Base-by-base conservation (phyloP, 2,888 invertebrate species). In the Pheosia gnoma region DNA sequence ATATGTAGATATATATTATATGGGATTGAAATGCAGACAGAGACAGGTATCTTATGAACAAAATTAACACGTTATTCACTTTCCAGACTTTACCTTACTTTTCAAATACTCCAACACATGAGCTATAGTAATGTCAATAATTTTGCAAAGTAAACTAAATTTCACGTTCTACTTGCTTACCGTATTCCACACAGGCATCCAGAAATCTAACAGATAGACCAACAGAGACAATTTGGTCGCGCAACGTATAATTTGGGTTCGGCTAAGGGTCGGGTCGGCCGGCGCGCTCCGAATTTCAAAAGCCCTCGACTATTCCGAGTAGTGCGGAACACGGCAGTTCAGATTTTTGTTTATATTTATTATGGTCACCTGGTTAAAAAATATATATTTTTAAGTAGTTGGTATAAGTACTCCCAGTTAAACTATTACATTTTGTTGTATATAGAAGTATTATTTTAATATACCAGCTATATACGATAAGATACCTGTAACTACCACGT, bases 191-290 rank as follows among this genome's bases (percentile, higher is more conserved):
- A 67, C 82, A 85, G 84, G 84, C 83, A 83, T 84, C 81, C 86
- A 78, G 77, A 87, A 84, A 84, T 79, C 80, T 77, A 77, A 79
- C 75, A 76, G 83, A 81, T 82, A 81, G 81, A 79, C 81, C 76
- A 81, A 73, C 71, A 77, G 81, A 82, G 87, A 89, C 86, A 89
- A 89, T 87, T 90, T 88, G 83, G 84, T 81, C 79, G 80, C 82
- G 80, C 82, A 85, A 82, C 84, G 87, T 86, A 87, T 90, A 90
- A 91, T 91, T 91, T 87, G 83, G 80, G 74, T 78, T 78, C 80
- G 71, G 78, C 77, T 77, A 76, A 84, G 82, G 85, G 78, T 70
- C 74, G 70, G 65, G 79, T 82, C 85, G 84, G 78, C 79, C 80
- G 81, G 72, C 81, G 85, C 78, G 80, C 70, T 70, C 71, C 75